Percentiles rank a stretch among this genome's conserved stretches.
Conservation (phyloP, 1,140 invertebrate genomes). For the Rhagoletis zephyria region DNA sequence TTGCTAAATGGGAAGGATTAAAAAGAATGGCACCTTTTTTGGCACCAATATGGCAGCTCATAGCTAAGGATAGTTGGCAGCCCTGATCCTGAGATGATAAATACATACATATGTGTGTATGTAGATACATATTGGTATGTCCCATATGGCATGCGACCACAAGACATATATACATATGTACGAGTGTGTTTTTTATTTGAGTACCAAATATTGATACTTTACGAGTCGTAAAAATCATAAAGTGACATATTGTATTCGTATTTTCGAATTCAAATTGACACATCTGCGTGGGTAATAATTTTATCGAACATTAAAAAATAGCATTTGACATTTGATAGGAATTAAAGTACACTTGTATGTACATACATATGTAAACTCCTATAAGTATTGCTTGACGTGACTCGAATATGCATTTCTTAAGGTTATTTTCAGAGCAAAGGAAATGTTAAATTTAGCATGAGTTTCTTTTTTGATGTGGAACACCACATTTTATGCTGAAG, state of each 20-base stretch:
- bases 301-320: slow-evolving; percentile 13
- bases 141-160: too few relatives aligned
- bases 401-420: neutral
- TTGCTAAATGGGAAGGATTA: too few relatives aligned
- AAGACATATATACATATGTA: neutral
- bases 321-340: neutral
- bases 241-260: slow-evolving; percentile 33
- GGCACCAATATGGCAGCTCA: too few relatives aligned
- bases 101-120: neutral
- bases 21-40: too few relatives aligned
- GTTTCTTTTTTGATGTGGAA: too few relatives aligned
- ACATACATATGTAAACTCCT: too few relatives aligned
- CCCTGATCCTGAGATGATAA: too few relatives aligned
- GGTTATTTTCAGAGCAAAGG: too few relatives aligned
- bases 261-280: neutral
- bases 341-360: neutral
- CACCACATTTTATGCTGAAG: too few relatives aligned
- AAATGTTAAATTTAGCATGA: too few relatives aligned
- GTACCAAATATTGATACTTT: neutral
- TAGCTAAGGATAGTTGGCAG: too few relatives aligned
- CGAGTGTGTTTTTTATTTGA: neutral
- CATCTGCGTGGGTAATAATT: slow-evolving; percentile 30
- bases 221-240: slow-evolving; percentile 10
- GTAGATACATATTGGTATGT: neutral
- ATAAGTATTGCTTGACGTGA: neutral